Base-by-base conservation (phyloP, 2,888 invertebrate genomes). In the Deilephila elpenor region DNA sequence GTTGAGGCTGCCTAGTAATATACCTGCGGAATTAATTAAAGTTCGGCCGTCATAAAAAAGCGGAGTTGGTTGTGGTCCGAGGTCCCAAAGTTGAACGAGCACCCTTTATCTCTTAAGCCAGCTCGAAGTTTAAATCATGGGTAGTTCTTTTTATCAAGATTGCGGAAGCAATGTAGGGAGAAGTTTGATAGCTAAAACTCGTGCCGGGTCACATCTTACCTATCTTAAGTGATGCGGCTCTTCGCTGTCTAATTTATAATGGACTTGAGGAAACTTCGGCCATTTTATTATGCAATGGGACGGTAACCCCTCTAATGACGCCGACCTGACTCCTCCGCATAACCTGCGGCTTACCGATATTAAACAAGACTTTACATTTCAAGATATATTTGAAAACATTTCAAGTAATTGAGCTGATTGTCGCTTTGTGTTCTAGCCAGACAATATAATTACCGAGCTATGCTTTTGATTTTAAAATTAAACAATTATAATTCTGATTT, bases 231-330 rank as follows among this genome's bases (percentile, higher is more conserved):
- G 94, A 94, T 93, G 93, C 93, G 93, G 90, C 90, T 90, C 92
- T 93, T 92, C 93, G 90, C 91, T 92, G 94, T 94, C 94, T 94
- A 94, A 94, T 94, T 94, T 94, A 94, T 94, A 94, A 94, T 94
- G 94, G 94, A 93, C 94, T 94, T 94, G 91, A 88, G 93, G 90
- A 93, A 94, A 94, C 93, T 94, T 94, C 84, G 91, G 86, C 92
- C 94, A 94, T 94, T 94, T 94, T 94, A 94, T 94, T 94, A 94
- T 94, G 94, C 93, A 93, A 93, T 93, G 94, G 92, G 92, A 91
- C 87, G 92, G 93, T 91, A 92, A 91, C 93, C 93, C 91, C 91
- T 91, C 92, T 94, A 94, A 94, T 92, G 94, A 94, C 91, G 89
- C 83, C 88, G 90, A 92, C 92, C 92, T 91, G 90, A 90, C 91